Conservation (phyloP, 2,888 invertebrate species). For the Pseudolycoriella hygida region DNA sequence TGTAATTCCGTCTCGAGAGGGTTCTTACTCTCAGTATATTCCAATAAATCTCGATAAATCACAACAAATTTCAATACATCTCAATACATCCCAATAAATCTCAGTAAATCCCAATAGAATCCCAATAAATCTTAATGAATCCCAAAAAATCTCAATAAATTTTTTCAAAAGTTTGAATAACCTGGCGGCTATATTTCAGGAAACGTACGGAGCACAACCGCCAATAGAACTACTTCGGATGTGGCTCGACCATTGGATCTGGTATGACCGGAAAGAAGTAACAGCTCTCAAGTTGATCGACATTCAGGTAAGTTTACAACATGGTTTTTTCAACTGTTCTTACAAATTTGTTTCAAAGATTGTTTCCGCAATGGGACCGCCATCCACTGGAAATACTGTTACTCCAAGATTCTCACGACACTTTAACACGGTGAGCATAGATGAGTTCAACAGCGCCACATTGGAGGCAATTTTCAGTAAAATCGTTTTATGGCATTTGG, state of each 20-base stretch:
- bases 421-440: conserved; percentile 69
- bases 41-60: too few relatives aligned
- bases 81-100: too few relatives aligned
- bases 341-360: too few relatives aligned
- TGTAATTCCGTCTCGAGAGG: too few relatives aligned
- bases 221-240: conserved; percentile 84
- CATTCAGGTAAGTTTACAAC: conserved; percentile 41
- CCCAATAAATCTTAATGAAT: too few relatives aligned
- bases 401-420: conserved; percentile 75
- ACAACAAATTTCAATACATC: too few relatives aligned
- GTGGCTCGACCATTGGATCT: conserved; percentile 76
- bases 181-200: conserved; percentile 11
- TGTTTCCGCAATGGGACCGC: conserved; percentile 71
- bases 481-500: conserved; percentile 89
- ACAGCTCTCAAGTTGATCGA: conserved; percentile 65
- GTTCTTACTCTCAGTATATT: too few relatives aligned
- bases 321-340: neutral
- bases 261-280: conserved; percentile 75
- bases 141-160: too few relatives aligned
- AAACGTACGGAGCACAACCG: conserved; percentile 79
- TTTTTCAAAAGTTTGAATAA: too few relatives aligned
- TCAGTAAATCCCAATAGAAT: too few relatives aligned
- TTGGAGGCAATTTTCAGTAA: conserved; percentile 72
- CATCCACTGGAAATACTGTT: conserved; percentile 66
- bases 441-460: conserved; percentile 74